phyloP scores from a whole-genome alignment of 37 sponge, comb jelly and placozoan genomes.

The Tethya wilhelma region DNA sequence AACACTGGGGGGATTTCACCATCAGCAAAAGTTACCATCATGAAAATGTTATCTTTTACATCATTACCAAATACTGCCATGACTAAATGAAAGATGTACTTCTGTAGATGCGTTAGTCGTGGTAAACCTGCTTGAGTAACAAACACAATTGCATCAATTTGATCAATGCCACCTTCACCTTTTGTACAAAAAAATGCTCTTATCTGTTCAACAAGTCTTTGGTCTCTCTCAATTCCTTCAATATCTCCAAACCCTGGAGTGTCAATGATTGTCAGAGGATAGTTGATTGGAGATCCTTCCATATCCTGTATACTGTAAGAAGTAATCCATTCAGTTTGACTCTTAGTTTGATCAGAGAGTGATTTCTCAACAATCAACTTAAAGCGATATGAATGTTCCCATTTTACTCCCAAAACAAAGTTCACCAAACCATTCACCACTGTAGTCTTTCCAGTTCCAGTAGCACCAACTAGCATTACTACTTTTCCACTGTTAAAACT shows the following conservation, averaged over 20 bases:
- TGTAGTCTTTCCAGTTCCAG: constrained; percentile 84
- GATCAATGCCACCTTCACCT: constrained; percentile 62
- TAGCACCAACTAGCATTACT: constrained; percentile 80
- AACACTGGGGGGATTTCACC: constrained; percentile 61
- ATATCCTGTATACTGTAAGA: constrained; percentile 62
- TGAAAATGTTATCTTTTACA: constrained; percentile 51
- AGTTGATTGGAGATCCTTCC: constrained; percentile 20
- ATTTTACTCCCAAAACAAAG: constrained; percentile 69
- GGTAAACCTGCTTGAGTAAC: constrained; percentile 71
- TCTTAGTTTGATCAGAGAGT: constrained; percentile 26
- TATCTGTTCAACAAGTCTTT: constrained; percentile 35
- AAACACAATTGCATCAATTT: constrained; percentile 64
- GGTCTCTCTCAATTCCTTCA: constrained; percentile 54
- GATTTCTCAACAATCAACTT: constrained; percentile 47
- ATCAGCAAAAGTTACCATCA: constrained; percentile 88
- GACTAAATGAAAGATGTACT: constrained; percentile 69
- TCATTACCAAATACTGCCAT: constrained; percentile 70
- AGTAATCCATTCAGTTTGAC: constrained; percentile 64
- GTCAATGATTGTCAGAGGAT: constrained; percentile 71
- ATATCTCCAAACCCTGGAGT: constrained; percentile 88
- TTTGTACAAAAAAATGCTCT: constrained; percentile 49
- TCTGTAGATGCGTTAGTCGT: constrained; percentile 61
- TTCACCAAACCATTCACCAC: constrained; percentile 79
- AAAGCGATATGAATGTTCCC: constrained; percentile 79
- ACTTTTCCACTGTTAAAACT: no score